Conservation (phyloP, 1,140 invertebrate genomes). For the Yoshiicerus persimilis region DNA sequence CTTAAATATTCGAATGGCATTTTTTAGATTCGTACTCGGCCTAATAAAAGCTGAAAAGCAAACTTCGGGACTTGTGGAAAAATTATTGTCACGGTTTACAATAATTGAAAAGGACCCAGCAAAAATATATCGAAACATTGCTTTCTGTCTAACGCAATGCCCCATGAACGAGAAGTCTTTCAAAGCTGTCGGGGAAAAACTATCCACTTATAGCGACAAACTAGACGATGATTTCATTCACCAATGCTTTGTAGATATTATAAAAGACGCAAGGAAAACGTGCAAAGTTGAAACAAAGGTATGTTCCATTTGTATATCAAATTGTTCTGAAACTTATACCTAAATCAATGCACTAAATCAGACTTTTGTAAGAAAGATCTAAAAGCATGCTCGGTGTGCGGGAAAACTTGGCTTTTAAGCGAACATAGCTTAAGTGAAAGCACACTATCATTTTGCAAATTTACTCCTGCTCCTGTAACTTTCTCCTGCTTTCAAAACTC, state of each 20-base stretch:
- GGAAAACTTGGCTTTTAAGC: background rate
- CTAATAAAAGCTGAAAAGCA: slow-evolving; percentile 42
- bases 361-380: background rate
- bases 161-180: slow-evolving; percentile 38
- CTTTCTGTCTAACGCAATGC: slow-evolving; percentile 36
- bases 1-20: background rate
- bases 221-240: slow-evolving; percentile 33
- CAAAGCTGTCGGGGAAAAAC: slow-evolving; percentile 35
- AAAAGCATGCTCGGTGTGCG: background rate
- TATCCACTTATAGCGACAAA: slow-evolving; percentile 28
- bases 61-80: slow-evolving; percentile 34
- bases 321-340: too few relatives aligned
- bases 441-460: too few relatives aligned
- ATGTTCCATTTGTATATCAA: too few relatives aligned
- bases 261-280: slow-evolving; percentile 18
- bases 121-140: slow-evolving; percentile 25
- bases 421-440: background rate
- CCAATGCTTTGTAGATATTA: slow-evolving; percentile 26
- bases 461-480: too few relatives aligned
- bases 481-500: too few relatives aligned
- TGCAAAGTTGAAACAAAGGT: slow-evolving; percentile 38
- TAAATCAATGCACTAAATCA: background rate
- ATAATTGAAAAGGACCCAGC: background rate
- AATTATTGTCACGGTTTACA: slow-evolving; percentile 33
- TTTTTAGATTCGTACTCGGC: slow-evolving; percentile 27